Evolutionary conservation across 2,113 vertebrate species (phyloP), one percentile per base, ranked within the genome.

Genomic region (Genyomyrus donnyi): DNA sequence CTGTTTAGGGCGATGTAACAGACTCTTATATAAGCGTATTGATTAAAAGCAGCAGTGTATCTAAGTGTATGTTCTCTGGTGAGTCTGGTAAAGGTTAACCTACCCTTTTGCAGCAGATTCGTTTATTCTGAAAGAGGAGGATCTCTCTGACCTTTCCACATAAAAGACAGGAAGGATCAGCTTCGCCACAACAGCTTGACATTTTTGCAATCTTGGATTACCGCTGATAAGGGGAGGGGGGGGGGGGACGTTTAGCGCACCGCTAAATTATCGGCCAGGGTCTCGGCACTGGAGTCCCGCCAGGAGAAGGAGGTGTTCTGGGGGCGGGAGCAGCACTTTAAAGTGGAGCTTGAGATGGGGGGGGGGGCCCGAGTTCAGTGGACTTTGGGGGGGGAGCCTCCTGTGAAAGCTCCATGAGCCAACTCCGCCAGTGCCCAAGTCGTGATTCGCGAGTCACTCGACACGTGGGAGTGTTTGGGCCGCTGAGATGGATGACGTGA

Each of bases 61-160:
- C 87, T 90, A 24, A 89, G 66, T 74, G 90, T 93, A 92, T 85
- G 87, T 91, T 91, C 83, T 89, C 92, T 93, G 91, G 90, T 90
- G 92, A 93, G 92, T 93, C 91, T 92, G 91, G 91, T 92, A 95
- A 95, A 96, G 95, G 94, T 95, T 95, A 95, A 92, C 91, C 88
- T 93, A 95, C 90, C 93, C 92, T 94, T 95, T 94, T 94, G 92
- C 89, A 58, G 93, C 94, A 95, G 95, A 93, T 95, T 93, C 90
- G 94, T 95, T 95, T 94, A 94, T 93, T 93, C 92, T 93, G 92
- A 93, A 91, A 93, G 93, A 93, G 92, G 93, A 92, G 92, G 93
- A 94, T 95, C 94, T 91, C 89, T 92, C 87, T 96, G 95, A 96
- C 96, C 95, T 96, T 96, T 96, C 91, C 93, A 93, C 90, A 93